Evolutionary conservation across 2,888 invertebrate species (phyloP).

Genomic region (Malthinus flaveolus): DNA sequence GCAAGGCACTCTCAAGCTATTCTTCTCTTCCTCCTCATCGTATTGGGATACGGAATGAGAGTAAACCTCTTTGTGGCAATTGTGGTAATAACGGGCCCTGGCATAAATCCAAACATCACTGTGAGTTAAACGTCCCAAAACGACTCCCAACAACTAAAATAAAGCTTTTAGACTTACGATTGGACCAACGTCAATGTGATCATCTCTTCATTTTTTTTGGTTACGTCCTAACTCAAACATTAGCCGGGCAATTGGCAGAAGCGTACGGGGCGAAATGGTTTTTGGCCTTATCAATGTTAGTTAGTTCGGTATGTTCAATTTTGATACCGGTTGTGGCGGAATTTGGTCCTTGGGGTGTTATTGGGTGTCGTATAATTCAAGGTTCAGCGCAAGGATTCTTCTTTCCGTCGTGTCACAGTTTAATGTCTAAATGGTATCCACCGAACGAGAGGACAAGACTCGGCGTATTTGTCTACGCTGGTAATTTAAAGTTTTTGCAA

Average conservation of each 20-base stretch:
- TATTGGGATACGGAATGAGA: slow-evolving; percentile 65
- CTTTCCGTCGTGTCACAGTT: slow-evolving; percentile 88
- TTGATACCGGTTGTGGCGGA: slow-evolving; percentile 83
- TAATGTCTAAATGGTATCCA: slow-evolving; percentile 91
- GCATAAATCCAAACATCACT: slow-evolving; percentile 50
- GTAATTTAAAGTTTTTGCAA: no score
- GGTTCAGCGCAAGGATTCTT: slow-evolving; percentile 81
- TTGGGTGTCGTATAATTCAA: slow-evolving; percentile 81
- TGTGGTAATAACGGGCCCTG: slow-evolving; percentile 70
- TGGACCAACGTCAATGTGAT: background rate
- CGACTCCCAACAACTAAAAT: background rate
- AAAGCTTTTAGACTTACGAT: background rate
- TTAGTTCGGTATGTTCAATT: slow-evolving; percentile 85
- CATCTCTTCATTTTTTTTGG: slow-evolving; percentile 80
- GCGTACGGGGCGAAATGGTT: slow-evolving; percentile 85
- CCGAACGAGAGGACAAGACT: slow-evolving; percentile 88
- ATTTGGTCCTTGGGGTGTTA: slow-evolving; percentile 71
- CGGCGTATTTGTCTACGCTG: slow-evolving; percentile 89
- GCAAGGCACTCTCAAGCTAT: slow-evolving; percentile 65
- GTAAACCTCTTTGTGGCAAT: slow-evolving; percentile 72
- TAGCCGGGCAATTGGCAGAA: slow-evolving; percentile 88
- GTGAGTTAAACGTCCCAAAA: slow-evolving; percentile 46
- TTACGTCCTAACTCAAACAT: slow-evolving; percentile 85
- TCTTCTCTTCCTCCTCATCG: slow-evolving; percentile 63
- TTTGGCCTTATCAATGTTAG: slow-evolving; percentile 82